Base-by-base conservation (phyloP, 2,888 invertebrate genomes). In the Anthoptus insignis region DNA sequence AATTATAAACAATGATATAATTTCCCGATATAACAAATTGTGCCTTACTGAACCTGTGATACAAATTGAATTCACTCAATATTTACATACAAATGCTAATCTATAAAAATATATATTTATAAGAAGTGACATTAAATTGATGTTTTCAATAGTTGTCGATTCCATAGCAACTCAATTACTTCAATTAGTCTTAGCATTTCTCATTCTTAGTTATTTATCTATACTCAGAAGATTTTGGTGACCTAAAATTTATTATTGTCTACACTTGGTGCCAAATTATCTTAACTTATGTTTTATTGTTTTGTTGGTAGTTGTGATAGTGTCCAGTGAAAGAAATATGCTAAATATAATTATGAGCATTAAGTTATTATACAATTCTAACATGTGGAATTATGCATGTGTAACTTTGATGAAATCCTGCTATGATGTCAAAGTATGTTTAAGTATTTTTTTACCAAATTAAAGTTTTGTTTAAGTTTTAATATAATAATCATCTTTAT, bases 41-140 rank as follows among this genome's bases (percentile, higher is more conserved):
- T 88, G 88, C 88, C 88, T 88, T 88, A 76, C 76, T 78, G 77
- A 78, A 77, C 80, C 84, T 86, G 86, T 87, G 86, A 87, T 86
- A 85, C 66, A 65, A 66, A 65, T 54, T 65, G 27, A 60, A 67
- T 67, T 58, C 54, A 65, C 58, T 52, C 54, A 50, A 52, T 53
- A 54, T 59, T 65, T 27, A 45, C 47, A 59, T 9, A 47, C 21
- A 24, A 1, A 32, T 52, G 29, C 39, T 34, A 19, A 39, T 27
- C 29, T 42, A 27, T 42, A n/a, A n/a, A n/a, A n/a, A n/a, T n/a
- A n/a, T n/a, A n/a, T n/a, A n/a, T n/a, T n/a, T n/a, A n/a, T n/a
- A n/a, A n/a, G n/a, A n/a, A n/a, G n/a, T n/a, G n/a, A n/a, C n/a
- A n/a, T n/a, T n/a, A n/a, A n/a, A n/a, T n/a, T n/a, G n/a, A n/a